phyloP scores from a whole-genome alignment of 2,888 invertebrate species.

The Troglohyphantes excavatus region DNA sequence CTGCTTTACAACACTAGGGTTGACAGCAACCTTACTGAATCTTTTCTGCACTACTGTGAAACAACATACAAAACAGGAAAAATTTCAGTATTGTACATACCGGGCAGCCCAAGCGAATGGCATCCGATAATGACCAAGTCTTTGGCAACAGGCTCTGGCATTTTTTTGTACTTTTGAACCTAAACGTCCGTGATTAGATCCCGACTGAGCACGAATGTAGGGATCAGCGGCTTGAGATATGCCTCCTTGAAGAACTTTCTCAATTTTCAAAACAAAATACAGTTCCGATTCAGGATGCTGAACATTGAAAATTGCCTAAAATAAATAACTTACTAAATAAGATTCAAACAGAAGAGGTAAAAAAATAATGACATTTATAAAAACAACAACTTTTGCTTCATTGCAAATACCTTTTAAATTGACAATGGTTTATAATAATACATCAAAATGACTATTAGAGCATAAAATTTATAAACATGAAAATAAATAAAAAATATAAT shows the following conservation, averaged over 20 bases:
- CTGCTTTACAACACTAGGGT: too few relatives aligned
- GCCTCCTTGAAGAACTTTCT: slow-evolving; percentile 93
- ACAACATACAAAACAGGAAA: too few relatives aligned
- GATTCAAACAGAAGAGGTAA: too few relatives aligned
- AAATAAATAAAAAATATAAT: too few relatives aligned
- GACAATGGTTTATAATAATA: too few relatives aligned
- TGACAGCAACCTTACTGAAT: not conserved
- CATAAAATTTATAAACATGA: too few relatives aligned
- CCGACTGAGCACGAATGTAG: slow-evolving; percentile 88
- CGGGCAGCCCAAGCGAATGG: slow-evolving; percentile 97
- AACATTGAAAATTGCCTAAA: slow-evolving; percentile 92
- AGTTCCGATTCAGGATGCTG: slow-evolving; percentile 94
- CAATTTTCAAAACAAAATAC: slow-evolving; percentile 94
- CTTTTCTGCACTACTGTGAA: not conserved
- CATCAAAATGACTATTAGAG: too few relatives aligned
- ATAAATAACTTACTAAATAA: too few relatives aligned
- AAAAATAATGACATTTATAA: too few relatives aligned
- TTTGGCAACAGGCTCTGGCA: slow-evolving; percentile 90
- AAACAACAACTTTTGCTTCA: too few relatives aligned
- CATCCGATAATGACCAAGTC: slow-evolving; percentile 95
- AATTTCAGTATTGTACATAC: slow-evolving; percentile 80
- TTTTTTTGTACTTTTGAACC: slow-evolving; percentile 91
- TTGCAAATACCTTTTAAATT: too few relatives aligned
- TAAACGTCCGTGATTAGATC: slow-evolving; percentile 87
- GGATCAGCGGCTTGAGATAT: slow-evolving; percentile 93